Percentiles rank a stretch among this genome's conserved stretches.
phyloP scores from a whole-genome alignment of 2,113 vertebrate genomes.

The Donacobius atricapilla region DNA sequence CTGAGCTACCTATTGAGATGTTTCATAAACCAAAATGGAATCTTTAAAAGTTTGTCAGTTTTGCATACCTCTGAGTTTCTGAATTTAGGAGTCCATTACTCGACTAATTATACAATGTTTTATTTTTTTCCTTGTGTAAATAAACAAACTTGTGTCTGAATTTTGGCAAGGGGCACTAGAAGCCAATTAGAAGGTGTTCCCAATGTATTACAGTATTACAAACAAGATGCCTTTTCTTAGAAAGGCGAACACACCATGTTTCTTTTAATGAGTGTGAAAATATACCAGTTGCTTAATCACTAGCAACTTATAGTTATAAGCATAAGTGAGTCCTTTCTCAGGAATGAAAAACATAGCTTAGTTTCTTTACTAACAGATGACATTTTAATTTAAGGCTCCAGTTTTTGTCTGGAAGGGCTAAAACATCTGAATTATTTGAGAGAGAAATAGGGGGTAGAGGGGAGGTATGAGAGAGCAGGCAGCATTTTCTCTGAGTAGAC shows the following conservation, averaged over 20 bases:
- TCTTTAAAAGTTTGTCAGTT: constrained; percentile 78
- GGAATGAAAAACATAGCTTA: constrained; percentile 58
- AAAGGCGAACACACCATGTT: constrained; percentile 76
- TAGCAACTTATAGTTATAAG: constrained; percentile 66
- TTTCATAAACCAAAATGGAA: constrained; percentile 80
- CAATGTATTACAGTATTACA: constrained; percentile 79
- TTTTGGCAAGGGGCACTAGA: constrained; percentile 77
- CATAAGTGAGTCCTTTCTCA: constrained; percentile 65
- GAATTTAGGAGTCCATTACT: constrained; percentile 80
- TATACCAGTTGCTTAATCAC: constrained; percentile 79
- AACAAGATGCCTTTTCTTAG: constrained; percentile 83
- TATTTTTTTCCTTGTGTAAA: constrained; percentile 78
- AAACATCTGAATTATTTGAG: constrained; percentile 35
- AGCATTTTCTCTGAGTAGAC: background rate
- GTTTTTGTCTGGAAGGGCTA: constrained; percentile 37
- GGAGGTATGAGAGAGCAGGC: background rate
- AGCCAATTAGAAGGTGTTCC: constrained; percentile 82
- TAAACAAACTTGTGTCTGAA: constrained; percentile 81
- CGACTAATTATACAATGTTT: constrained; percentile 79
- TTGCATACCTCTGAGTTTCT: constrained; percentile 75
- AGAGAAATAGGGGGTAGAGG: background rate
- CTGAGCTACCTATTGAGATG: constrained; percentile 69
- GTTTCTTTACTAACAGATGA: constrained; percentile 61
- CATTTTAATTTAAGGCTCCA: constrained; percentile 62
- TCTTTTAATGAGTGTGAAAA: constrained; percentile 80